These are phyloP conservation scores for Ceratothoa steindachneri DNA, from an alignment of 2,888 invertebrate species.

Conservation along the genomic window DNA sequence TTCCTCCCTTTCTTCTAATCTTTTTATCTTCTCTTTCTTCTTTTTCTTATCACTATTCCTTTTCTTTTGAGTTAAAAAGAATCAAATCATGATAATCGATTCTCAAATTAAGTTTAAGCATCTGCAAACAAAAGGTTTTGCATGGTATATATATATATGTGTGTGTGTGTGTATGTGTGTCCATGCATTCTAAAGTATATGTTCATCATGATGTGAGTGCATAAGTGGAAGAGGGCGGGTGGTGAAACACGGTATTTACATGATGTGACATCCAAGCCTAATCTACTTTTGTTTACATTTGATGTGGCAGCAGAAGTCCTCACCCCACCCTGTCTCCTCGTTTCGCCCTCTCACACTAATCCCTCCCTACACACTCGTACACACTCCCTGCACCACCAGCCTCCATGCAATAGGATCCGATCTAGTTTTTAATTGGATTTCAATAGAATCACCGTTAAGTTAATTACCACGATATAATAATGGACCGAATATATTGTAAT, in stretches of 20 bases:
- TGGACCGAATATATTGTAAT: background rate
- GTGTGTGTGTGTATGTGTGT: background rate
- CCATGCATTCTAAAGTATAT: background rate
- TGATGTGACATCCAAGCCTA: background rate
- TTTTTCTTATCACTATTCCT: too few species aligned
- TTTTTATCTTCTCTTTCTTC: too few species aligned
- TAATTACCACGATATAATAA: background rate
- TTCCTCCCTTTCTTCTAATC: too few species aligned
- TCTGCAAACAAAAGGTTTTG: too few species aligned
- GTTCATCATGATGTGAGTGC: background rate
- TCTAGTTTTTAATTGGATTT: background rate
- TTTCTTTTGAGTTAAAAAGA: too few species aligned
- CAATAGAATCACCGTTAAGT: background rate
- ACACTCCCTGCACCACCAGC: background rate
- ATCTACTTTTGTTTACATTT: background rate
- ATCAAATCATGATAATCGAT: too few species aligned
- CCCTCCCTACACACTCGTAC: too few species aligned
- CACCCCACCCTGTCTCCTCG: background rate
- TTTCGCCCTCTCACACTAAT: background rate
- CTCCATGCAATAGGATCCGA: background rate
- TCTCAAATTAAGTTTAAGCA: too few species aligned
- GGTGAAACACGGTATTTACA: background rate
- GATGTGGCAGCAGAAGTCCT: too few species aligned
- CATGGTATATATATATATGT: constrained; percentile 6
- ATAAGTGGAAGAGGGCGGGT: too few species aligned